phyloP scores from a whole-genome alignment of 2,888 invertebrate species.

The Podabrus alpinus region DNA sequence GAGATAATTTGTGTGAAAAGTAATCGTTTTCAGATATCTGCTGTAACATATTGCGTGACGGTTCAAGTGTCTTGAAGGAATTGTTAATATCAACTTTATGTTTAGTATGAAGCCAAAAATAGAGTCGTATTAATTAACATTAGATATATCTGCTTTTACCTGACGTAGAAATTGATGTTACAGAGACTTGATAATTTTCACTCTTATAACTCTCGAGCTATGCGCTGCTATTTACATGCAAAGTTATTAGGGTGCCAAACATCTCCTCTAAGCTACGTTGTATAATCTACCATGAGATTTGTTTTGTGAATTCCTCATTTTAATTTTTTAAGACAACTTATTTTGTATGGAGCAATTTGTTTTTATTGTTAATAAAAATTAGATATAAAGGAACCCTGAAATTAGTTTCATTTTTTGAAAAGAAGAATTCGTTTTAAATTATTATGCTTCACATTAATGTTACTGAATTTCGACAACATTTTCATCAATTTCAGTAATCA shows the following conservation, averaged over 20 bases:
- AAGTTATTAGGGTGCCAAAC: conserved; percentile 40
- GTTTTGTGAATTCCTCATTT: conserved; percentile 28
- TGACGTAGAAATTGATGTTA: conserved; percentile 40
- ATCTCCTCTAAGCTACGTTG: conserved; percentile 32
- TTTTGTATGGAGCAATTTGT: conserved; percentile 17
- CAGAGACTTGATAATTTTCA: conserved; percentile 38
- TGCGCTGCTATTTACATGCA: conserved; percentile 41
- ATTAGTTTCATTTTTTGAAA: background rate
- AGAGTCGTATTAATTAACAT: conserved; percentile 12
- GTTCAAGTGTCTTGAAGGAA: conserved; percentile 8
- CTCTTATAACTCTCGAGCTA: conserved; percentile 36
- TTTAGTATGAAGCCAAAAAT: conserved; percentile 6
- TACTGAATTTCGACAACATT: conserved; percentile 34
- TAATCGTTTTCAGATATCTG: background rate
- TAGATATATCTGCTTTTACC: conserved; percentile 21
- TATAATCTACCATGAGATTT: conserved; percentile 28
- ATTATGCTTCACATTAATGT: background rate
- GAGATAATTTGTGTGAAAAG: background rate
- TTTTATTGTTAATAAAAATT: conserved; percentile 1
- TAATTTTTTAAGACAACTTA: conserved; percentile 30
- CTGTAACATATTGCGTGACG: conserved; percentile 9
- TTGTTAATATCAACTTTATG: conserved; percentile 15
- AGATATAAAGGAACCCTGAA: background rate
- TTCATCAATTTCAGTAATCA: conserved; percentile 51
- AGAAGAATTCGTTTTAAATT: background rate